Evolutionary conservation across 2,113 vertebrate species (phyloP).

Genomic region (Salminus brasiliensis): DNA sequence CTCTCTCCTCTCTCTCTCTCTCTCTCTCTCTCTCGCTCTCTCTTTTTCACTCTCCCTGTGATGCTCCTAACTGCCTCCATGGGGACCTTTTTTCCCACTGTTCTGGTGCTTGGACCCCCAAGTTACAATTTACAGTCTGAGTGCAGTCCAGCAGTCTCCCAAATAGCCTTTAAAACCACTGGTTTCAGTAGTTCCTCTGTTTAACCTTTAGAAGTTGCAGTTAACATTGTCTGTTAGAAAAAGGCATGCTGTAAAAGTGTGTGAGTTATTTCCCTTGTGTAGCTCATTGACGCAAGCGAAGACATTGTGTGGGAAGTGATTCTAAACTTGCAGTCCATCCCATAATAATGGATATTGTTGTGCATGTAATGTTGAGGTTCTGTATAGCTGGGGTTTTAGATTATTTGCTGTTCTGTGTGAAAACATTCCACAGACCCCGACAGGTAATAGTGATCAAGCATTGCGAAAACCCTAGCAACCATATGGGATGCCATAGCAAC

Average conservation of each 20-base stretch:
- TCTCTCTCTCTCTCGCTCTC: neutral
- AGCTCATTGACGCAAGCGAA: no score
- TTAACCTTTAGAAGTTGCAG: neutral
- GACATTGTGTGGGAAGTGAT: no score
- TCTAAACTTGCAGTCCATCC: no score
- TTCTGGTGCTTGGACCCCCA: constrained; percentile 65
- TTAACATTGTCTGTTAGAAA: neutral
- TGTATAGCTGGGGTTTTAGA: no score
- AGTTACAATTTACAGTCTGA: neutral
- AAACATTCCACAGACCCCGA: no score
- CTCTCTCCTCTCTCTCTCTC: neutral
- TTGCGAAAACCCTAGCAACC: no score
- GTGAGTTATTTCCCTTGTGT: no score
- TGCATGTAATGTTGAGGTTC: no score
- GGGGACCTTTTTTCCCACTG: constrained; percentile 45
- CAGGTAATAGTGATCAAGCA: no score
- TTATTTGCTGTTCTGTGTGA: no score
- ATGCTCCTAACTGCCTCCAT: constrained; percentile 6
- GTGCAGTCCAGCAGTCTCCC: constrained; percentile 54
- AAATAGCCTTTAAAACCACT: constrained; percentile 55
- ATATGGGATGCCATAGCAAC: no score
- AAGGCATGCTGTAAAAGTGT: neutral
- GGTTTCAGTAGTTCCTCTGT: constrained; percentile 58
- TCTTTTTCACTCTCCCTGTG: neutral
- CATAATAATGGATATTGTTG: no score